Evolutionary conservation across 1,140 invertebrate species (phyloP), one percentile per base, ranked within the genome.

Genomic region (Tyrophagus putrescentiae): DNA sequence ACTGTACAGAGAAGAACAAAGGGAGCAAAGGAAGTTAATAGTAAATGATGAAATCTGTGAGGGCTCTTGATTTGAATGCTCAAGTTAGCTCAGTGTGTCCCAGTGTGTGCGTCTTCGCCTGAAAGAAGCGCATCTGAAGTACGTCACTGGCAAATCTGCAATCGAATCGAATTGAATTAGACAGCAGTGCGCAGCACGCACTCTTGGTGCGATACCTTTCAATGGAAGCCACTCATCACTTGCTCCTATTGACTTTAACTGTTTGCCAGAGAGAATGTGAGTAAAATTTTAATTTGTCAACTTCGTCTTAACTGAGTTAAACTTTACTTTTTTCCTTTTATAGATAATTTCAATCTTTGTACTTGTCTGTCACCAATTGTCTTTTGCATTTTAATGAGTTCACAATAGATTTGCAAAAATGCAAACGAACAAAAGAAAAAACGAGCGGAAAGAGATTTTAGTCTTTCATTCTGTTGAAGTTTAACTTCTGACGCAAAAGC

Each of bases 361-460:
- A 25, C 21, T 48, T 21, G 21, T 48, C 23, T 48, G 7, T 7
- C 31, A 25, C 7, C 45, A 18, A 48, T 48, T 48, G 45, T 48
- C 45, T 48, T 48, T 48, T 48, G 45, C 45, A 48, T 48, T 48
- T 48, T 25, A 48, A 48, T 48, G 23, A 48, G 45, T 48, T 29
- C 7, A 48, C 21, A n/a, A n/a, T n/a, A n/a, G n/a, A n/a, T n/a
- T n/a, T n/a, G n/a, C n/a, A n/a, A n/a, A n/a, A n/a, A n/a, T n/a
- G n/a, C n/a, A n/a, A n/a, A n/a, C n/a, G n/a, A n/a, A n/a, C n/a
- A n/a, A n/a, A n/a, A n/a, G n/a, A n/a, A n/a, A n/a, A n/a, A n/a
- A n/a, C n/a, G n/a, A n/a, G n/a, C n/a, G n/a, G n/a, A n/a, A n/a
- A n/a, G n/a, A n/a, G n/a, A n/a, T n/a, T n/a, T n/a, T n/a, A n/a